Conservation (phyloP, 2,888 invertebrate genomes). For the Antitype chi region DNA sequence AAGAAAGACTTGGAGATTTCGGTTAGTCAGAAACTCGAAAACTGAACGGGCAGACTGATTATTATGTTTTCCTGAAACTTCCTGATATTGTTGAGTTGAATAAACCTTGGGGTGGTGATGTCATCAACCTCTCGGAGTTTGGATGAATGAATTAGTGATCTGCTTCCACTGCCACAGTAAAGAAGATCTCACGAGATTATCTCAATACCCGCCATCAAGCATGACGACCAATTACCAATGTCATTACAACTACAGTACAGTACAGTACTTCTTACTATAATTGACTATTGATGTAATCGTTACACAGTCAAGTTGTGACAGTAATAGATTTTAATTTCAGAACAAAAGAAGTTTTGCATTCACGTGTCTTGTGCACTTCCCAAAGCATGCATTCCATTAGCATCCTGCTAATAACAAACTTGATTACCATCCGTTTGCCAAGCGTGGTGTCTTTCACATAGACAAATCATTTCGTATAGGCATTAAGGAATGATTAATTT, state of each 20-base stretch:
- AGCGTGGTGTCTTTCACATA: background rate
- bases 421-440: too few relatives aligned
- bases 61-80: background rate
- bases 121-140: too few relatives aligned
- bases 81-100: background rate
- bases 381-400: too few relatives aligned
- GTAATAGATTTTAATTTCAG: background rate
- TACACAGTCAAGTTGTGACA: background rate
- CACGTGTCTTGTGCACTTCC: too few relatives aligned
- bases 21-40: background rate
- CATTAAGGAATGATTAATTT: background rate
- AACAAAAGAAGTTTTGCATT: background rate
- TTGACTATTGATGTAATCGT: background rate
- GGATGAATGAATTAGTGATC: background rate
- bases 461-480: background rate
- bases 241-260: background rate
- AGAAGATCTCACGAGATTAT: conserved; percentile 5
- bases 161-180: background rate
- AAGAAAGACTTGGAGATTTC: background rate
- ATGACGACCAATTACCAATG: background rate
- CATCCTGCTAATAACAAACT: background rate
- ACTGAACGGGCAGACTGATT: background rate
- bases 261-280: background rate
- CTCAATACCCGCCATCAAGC: background rate
- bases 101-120: background rate